phyloP scores from a whole-genome alignment of 2,888 invertebrate species.

The Myopa testacea region DNA sequence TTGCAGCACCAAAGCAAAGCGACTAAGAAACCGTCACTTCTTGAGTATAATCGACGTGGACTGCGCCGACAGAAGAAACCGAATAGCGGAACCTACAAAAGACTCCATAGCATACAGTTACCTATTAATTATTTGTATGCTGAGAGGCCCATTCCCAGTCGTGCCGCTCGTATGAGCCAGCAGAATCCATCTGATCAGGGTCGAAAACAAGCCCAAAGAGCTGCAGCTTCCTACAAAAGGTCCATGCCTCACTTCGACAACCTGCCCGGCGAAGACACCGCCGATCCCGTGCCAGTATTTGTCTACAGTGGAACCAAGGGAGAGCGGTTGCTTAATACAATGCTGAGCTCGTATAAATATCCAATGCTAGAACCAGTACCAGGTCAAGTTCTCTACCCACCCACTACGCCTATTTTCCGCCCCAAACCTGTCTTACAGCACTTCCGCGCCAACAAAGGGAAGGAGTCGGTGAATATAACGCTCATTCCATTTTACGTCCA shows the following conservation, averaged over 20 bases:
- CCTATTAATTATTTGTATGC: slow-evolving; percentile 54
- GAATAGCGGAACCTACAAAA: neutral
- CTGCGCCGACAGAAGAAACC: no score
- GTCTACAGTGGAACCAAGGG: slow-evolving; percentile 61
- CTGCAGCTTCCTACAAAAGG: slow-evolving; percentile 1
- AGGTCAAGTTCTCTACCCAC: slow-evolving; percentile 64
- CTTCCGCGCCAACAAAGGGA: slow-evolving; percentile 50
- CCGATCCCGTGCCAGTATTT: slow-evolving; percentile 51
- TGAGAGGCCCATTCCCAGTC: neutral
- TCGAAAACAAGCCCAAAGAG: no score
- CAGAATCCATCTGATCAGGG: no score
- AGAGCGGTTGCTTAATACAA: slow-evolving; percentile 61
- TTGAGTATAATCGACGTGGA: no score
- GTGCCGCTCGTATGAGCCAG: neutral
- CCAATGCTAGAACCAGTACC: slow-evolving; percentile 66
- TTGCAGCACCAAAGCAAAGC: slow-evolving; percentile 7
- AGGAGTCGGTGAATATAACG: slow-evolving; percentile 55
- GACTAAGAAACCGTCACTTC: neutral
- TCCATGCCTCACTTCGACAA: slow-evolving; percentile 56
- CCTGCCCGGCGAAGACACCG: slow-evolving; percentile 50
- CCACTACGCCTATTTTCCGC: slow-evolving; percentile 59
- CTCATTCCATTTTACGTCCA: slow-evolving; percentile 65
- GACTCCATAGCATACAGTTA: slow-evolving; percentile 45
- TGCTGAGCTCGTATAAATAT: slow-evolving; percentile 60
- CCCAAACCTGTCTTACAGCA: slow-evolving; percentile 59